Conservation (phyloP, 2,797 vertebrate genomes). For the Tragopan temminckii region DNA sequence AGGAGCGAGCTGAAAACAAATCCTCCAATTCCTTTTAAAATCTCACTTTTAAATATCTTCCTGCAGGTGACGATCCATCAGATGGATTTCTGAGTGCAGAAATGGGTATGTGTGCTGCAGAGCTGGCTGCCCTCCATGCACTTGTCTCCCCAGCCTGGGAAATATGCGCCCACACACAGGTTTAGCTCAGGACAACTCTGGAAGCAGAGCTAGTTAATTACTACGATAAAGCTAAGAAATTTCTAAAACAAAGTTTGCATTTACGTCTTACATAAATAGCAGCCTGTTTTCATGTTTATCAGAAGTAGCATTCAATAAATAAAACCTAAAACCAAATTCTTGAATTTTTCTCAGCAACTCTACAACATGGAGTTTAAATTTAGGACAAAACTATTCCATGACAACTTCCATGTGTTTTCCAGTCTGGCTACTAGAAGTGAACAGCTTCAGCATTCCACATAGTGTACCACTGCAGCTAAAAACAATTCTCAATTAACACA, state of each 20-base stretch:
- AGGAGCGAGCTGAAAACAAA: neutral
- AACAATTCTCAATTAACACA: neutral
- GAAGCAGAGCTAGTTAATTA: neutral
- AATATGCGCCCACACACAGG: neutral
- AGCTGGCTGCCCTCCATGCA: neutral
- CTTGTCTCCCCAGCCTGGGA: neutral
- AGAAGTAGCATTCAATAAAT: neutral
- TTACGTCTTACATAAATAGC: neutral
- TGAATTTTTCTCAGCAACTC: neutral
- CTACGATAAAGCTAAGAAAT: neutral
- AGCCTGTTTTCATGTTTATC: neutral
- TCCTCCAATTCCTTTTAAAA: neutral
- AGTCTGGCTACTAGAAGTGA: neutral
- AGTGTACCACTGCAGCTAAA: neutral
- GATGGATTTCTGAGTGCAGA: neutral
- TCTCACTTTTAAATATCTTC: neutral
- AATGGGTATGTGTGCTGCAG: neutral
- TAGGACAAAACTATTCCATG: neutral
- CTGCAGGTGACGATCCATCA: neutral
- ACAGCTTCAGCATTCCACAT: neutral
- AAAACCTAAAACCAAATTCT: neutral
- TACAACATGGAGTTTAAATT: neutral
- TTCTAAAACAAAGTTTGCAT: neutral
- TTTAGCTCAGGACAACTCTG: neutral
- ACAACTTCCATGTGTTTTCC: neutral